Evolutionary conservation across 2,113 vertebrate genomes (phyloP), one percentile per base, ranked within the genome.

Genomic region (Phycodurus eques): DNA sequence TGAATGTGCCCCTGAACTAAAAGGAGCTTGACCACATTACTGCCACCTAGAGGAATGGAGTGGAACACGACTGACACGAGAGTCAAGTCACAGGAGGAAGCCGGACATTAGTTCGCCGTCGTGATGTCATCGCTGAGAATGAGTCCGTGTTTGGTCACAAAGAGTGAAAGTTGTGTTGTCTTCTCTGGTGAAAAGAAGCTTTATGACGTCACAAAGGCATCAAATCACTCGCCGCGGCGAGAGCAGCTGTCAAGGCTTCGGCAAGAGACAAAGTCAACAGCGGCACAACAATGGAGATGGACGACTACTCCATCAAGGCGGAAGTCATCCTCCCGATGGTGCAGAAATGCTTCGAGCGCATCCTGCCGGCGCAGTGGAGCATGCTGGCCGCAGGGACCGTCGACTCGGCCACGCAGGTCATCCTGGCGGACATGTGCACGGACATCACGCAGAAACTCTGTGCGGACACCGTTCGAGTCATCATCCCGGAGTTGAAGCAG

Each of bases 381-480:
- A 47, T 66, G 64, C 22, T 66, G 44, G 64, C 44, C 14, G 22
- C 44, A 0, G 64, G 64, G 13, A 66, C 43, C 43, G 14, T 66
- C 13, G 44, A 66, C 2, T 66, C 22, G 1, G 64, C 64, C 43
- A 66, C 64, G 13, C 64, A 66, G 44, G 64, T 47, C 13, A 47
- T 20, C 44, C 22, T 66, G 22, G 64, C 22, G 1, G 64, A 66
- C 44, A 47, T 47, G 64, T 66, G 64, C 64, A 66, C 44, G 7
- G 64, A 66, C 7, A 66, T 66, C 44, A 49, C 14, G 44, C 64
- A 66, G 64, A 66, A 66, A 47, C 43, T 66, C 44, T 66, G 64
- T 22, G 22, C 64, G 7, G 64, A 66, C 44, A 66, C 44, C 64
- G 7, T 66, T 13, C n/a, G 64, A 31, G 43, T 66, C 5, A 47